Percentiles rank a stretch among this genome's conserved stretches.
phyloP scores from a whole-genome alignment of 53 echinoderm and acorn worm species.

The Pentamera pediparva region DNA sequence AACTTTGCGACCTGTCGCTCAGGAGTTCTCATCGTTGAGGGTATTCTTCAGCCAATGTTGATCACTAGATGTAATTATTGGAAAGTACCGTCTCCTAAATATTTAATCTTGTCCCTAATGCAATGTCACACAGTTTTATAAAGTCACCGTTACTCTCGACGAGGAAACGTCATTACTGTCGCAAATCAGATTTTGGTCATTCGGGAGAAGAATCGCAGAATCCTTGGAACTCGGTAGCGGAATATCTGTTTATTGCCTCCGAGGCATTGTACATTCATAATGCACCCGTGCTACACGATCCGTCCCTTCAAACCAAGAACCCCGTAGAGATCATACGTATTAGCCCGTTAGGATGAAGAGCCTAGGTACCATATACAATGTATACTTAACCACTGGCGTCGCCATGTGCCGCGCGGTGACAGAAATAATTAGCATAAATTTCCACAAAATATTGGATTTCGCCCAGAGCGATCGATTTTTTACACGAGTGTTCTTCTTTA shows the following conservation, averaged over 20 bases:
- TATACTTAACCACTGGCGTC: not conserved
- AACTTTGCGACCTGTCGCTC: no score
- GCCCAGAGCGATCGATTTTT: not conserved
- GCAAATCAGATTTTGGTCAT: constrained; percentile 1
- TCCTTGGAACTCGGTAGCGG: not conserved
- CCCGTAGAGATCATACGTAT: not conserved
- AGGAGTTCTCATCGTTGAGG: no score
- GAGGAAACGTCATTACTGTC: constrained; percentile 9
- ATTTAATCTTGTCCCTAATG: no score
- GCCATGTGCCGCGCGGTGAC: not conserved
- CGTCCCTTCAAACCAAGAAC: not conserved
- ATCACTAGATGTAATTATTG: no score
- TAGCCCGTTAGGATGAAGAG: not conserved
- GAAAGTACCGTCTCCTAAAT: no score
- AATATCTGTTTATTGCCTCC: not conserved
- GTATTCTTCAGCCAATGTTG: no score
- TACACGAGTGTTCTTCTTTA: no score
- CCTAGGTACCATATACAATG: not conserved
- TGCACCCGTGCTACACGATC: not conserved
- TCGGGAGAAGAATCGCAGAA: not conserved
- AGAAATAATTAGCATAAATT: constrained; percentile 18
- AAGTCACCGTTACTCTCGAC: no score
- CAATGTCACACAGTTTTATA: no score
- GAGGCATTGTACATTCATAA: not conserved
- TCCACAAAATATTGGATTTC: not conserved